These are phyloP conservation scores for Prolemur simus DNA, from an alignment of 2,113 vertebrate genomes.

Conservation along the genomic window DNA sequence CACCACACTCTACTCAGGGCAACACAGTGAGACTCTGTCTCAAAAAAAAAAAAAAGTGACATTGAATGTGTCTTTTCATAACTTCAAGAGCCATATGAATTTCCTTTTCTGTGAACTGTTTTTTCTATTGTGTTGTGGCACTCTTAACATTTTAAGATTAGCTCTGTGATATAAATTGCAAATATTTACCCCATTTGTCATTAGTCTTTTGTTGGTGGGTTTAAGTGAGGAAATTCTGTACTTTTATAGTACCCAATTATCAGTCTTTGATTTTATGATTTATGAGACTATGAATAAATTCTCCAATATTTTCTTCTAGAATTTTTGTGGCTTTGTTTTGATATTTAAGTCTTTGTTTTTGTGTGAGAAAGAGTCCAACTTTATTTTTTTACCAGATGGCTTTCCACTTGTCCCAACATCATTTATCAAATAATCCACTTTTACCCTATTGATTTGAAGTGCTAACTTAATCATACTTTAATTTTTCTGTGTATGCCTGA, in stretches of 20 bases:
- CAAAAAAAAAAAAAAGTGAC: background rate
- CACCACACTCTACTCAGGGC: too few relatives aligned
- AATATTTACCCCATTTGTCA: background rate
- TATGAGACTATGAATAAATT: background rate
- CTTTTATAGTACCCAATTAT: background rate
- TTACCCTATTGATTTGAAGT: background rate
- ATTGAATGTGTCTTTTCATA: background rate
- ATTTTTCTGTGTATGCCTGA: background rate
- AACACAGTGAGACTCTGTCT: too few relatives aligned
- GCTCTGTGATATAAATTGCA: background rate
- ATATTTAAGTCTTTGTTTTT: background rate
- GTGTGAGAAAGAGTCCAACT: background rate
- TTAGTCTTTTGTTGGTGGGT: background rate
- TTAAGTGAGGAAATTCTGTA: background rate
- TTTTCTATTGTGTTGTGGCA: background rate
- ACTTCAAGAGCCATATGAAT: background rate
- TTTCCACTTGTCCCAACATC: background rate
- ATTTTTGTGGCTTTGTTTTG: background rate
- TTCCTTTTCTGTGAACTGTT: background rate
- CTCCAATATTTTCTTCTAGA: conserved; percentile 10
- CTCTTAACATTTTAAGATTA: background rate
- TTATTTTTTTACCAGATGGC: background rate
- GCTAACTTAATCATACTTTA: background rate
- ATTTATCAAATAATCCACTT: background rate
- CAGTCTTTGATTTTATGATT: conserved; percentile 9